Evolutionary conservation across 2,888 invertebrate species (phyloP), one percentile per base, ranked within the genome.

Genomic region (Anaspis maculata): DNA sequence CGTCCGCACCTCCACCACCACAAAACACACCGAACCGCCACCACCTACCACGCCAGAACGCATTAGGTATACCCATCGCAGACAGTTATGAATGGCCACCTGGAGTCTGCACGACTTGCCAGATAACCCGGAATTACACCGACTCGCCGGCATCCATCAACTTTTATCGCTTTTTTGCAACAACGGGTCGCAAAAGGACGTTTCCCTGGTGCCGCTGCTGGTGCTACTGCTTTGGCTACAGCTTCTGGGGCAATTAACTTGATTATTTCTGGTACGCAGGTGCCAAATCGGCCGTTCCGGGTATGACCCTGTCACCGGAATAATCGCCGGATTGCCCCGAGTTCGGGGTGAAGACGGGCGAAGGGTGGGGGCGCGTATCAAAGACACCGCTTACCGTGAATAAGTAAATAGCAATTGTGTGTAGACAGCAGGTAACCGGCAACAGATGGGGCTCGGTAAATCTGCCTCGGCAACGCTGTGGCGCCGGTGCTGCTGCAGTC

Each of bases 51-150:
- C n/a, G n/a, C n/a, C 27, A 33, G 27, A 33, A 33, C 27, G 27
- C 27, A 30, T 34, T n/a, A n/a, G n/a, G n/a, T 30, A 34, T 22
- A 9, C 27, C 21, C 26, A 10, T 19, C 27, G 30, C 15, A 21
- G 30, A 35, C 35, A 30, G 35, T 35, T 35, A 35, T 35, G 35
- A 35, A 35, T 35, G 35, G 23, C 30, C 35, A 35, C 35, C 35
- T 31, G 31, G 35, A 30, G 35, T 21, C 30, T 27, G 35, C 31
- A 31, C 23, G 13, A 29, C 25, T 16, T 33, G 14, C 23, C 9
- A 28, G 33, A 33, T 33, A 33, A 27, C 26, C 30, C 9, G n/a
- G n/a, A n/a, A n/a, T n/a, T n/a, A n/a, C n/a, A n/a, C 5, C n/a
- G n/a, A 9, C 13, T 14, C 31, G 16, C 21, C 21, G 24, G 21